Percentiles rank a stretch among this genome's conserved stretches.
Conservation (phyloP, 2,113 vertebrate species). For the Nyctibius bracteatus region DNA sequence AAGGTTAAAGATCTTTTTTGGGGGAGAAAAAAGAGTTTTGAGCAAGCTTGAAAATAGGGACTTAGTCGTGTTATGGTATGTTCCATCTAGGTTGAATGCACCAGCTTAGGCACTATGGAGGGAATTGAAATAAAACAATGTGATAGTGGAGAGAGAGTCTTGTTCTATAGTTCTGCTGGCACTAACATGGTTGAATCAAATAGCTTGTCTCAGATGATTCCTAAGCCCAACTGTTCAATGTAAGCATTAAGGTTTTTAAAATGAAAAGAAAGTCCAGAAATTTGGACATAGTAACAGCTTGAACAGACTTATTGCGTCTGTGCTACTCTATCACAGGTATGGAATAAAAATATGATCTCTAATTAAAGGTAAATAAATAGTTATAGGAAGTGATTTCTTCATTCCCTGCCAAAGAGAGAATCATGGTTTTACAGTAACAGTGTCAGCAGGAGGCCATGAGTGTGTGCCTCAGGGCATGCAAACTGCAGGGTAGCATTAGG, state of each 20-base stretch:
- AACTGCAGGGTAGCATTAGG: neutral
- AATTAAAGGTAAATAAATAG: neutral
- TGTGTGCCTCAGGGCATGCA: neutral
- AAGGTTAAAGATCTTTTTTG: neutral
- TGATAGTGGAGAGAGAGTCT: neutral
- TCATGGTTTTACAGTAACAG: neutral
- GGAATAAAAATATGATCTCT: neutral
- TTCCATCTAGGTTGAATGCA: neutral
- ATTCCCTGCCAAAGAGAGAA: neutral
- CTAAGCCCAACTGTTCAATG: neutral
- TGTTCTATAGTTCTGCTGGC: neutral
- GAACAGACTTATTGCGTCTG: neutral
- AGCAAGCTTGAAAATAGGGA: neutral
- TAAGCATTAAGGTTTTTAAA: neutral
- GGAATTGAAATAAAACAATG: neutral
- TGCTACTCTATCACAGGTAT: neutral
- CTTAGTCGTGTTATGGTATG: neutral
- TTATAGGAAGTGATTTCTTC: neutral
- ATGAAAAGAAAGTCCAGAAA: neutral
- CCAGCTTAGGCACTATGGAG: neutral
- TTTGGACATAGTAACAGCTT: neutral
- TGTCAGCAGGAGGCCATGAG: neutral
- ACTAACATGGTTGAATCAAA: neutral
- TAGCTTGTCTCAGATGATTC: neutral
- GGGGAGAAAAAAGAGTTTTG: neutral